Base-by-base conservation (phyloP, 2,113 vertebrate genomes). In the Melozone crissalis region DNA sequence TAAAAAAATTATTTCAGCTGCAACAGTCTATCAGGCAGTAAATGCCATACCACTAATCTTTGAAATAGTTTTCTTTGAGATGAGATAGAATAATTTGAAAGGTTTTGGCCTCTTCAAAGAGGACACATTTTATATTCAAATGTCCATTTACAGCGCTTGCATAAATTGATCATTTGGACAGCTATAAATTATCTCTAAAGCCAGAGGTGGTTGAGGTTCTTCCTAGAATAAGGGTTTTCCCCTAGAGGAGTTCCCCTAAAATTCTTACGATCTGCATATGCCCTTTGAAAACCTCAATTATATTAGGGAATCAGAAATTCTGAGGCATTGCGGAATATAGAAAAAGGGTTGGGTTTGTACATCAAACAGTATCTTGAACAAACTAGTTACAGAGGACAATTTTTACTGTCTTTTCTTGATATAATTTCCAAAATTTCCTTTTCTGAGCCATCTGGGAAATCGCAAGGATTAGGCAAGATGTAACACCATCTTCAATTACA, bases 41-140 rank as follows among this genome's bases (percentile, higher is more conserved):
- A 73, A 82, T 88, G 68, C 67, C 44, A 28, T 49, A 44, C 9
- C 1, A 4, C 11, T 4, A 87, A 30, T 43, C n/a, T 63, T 77
- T 69, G 27, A 84, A 66, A 47, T 63, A 20, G 24, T 86, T 95
- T 83, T 77, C 37, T 83, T 85, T 92, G 75, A 81, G 59, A 71
- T 73, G 37, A 91, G 41, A 72, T 84, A 31, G 57, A 84, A 74
- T 37, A 16, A 61, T 23, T 86, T 33, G 59, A 79, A 90, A 79
- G 22, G 13, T 51, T 87, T 74, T 76, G 55, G 7, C 24, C 24
- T 10, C 21, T 77, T 92, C 31, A 75, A 76, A 39, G 8, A 10
- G 5, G 13, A 80, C 9, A 67, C 26, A 71, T 87, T 91, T 92
- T 85, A 44, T 46, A 69, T 69, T 43, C 67, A 82, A 87, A 82